Base-by-base conservation (phyloP, 2,113 vertebrate species). In the Platichthys stellatus region DNA sequence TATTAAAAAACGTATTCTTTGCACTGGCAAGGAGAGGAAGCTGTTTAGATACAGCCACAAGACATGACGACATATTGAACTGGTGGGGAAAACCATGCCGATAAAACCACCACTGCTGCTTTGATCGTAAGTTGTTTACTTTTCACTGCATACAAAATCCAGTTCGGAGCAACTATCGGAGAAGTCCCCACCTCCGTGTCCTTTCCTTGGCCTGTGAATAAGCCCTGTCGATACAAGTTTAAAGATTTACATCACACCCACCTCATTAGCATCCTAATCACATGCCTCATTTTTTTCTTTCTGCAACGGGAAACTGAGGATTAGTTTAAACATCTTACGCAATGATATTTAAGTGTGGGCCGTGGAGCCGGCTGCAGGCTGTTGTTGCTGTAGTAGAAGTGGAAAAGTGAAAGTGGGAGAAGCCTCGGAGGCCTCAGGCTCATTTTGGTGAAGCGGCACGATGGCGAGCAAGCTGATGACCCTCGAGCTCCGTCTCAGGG, bases 301-400 rank as follows among this genome's bases (percentile, higher is more conserved):
- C 87, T 87, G 74, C 71, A 76, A 73, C 56, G 64, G 67, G 63
- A 88, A 90, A 82, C 79, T 20, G 68, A 72, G 80, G 80, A 89
- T 88, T 84, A 78, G 87, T 84, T 77, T 79, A 86, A 88, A 87
- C 45, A 38, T 82, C 76, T 84, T 65, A 85, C 77, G 61, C 83
- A 73, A 72, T 72, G 68, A 65, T 40, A 58, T 88, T 83, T 57
- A 15, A 82, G 80, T 76, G 83, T 82, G 76, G 83, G 88, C 77
- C 71, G 69, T 9, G 64, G 60, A 74, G 59, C 31, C 21, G 38
- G 70, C 86, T n/a, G 18, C 35, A 1, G 81, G 87, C 83, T 65
- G 58, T 53, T 71, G 72, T 58, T 24, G 63, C 49, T 57, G 40
- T 35, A 58, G 61, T 68, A 5, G 64, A 73, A 73, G 57, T 69